Percentiles rank a stretch among this genome's conserved stretches.
Evolutionary conservation across 2,113 vertebrate genomes (phyloP).

Genomic region (Phalacrocorax carbo): DNA sequence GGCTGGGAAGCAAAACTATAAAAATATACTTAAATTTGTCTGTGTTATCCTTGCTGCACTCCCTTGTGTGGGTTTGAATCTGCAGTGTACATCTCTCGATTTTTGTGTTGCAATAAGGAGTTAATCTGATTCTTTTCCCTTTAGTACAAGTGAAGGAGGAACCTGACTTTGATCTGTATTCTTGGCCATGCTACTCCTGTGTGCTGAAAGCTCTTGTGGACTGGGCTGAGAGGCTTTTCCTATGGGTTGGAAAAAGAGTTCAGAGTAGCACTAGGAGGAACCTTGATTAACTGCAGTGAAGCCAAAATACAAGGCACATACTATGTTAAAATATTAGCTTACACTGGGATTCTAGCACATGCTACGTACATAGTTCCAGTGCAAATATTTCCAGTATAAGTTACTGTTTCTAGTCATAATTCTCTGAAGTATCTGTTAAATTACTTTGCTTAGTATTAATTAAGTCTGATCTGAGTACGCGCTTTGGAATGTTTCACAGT

Average conservation of each 20-base stretch:
- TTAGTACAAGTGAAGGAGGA: neutral
- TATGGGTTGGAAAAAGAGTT: neutral
- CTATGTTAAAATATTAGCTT: neutral
- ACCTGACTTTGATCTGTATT: neutral
- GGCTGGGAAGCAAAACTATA: neutral
- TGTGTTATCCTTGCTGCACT: neutral
- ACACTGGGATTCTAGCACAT: neutral
- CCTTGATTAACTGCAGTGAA: neutral
- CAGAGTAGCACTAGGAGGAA: rapidly evolving
- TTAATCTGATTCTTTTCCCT: neutral
- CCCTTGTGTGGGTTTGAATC: neutral
- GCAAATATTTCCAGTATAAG: neutral
- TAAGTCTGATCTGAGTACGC: neutral
- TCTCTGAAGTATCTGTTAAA: neutral
- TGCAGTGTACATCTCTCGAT: neutral
- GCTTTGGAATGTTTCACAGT: neutral
- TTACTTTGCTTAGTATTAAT: neutral
- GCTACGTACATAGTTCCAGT: rapidly evolving
- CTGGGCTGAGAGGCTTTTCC: neutral
- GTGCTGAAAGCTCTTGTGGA: neutral
- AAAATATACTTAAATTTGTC: neutral
- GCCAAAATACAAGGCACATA: neutral
- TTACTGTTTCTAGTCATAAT: neutral
- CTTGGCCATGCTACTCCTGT: neutral
- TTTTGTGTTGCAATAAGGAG: neutral